Evolutionary conservation across 2,888 invertebrate genomes (phyloP), one percentile per base, ranked within the genome.

Genomic region (Sepioteuthis lessoniana): DNA sequence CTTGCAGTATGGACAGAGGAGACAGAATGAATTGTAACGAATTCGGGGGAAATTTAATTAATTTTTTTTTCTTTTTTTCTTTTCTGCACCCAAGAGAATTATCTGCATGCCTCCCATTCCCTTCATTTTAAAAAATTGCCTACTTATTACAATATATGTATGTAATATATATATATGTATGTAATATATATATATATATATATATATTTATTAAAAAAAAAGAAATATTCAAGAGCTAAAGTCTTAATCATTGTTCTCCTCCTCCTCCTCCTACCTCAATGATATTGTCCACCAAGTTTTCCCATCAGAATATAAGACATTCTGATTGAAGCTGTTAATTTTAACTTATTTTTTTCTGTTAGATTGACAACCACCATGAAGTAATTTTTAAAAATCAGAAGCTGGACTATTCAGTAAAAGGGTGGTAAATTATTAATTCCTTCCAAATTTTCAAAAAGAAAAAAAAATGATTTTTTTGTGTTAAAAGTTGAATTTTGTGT

Each of bases 261-360:
- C 47, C 47, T 92, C n/a, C 28, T 91, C n/a, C 92, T 92, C 92
- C 92, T 92, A 92, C 92, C 92, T 92, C 92, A 92, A 92, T 91
- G 91, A 91, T 31, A 91, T 42, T 47, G 92, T 76, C 76, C 76
- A 91, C 91, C 46, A 47, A 91, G 47, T 92, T 92, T 46, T 92
- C 92, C 92, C 92, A n/a, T 42, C 92, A 92, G 42, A 92, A 91
- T 91, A 31, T 21, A 37, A 35, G 31, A 46, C 31, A 92, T 92
- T 92, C 47, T 47, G 47, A 42, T 47, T 92, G 92, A 47, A 92
- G 28, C 92, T 92, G 92, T 92, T 92, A 76, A 76, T 76, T 76
- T 76, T 76, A 76, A 76, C 76, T 76, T 76, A n/a, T 76, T 76
- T n/a, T 76, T 76, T 76, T n/a, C 76, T 76, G 76, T 76, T 76